Base-by-base conservation (phyloP, 2,888 invertebrate genomes). In the Drosophila nigritarsus region DNA sequence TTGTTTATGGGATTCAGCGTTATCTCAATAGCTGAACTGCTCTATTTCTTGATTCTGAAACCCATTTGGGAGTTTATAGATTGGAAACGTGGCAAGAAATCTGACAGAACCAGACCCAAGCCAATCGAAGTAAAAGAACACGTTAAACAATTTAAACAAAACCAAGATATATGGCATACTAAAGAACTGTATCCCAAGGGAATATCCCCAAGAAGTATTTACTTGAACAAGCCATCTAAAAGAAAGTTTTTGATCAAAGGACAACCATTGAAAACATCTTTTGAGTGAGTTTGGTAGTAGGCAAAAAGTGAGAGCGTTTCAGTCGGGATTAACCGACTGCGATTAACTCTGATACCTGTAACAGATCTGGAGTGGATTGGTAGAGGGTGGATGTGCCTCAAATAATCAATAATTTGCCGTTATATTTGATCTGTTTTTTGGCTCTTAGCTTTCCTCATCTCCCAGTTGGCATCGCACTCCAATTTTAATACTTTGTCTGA, bases 1-100 rank as follows among this genome's bases (percentile, higher is more conserved):
- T 94, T 97, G 0, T 97, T 97, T 91, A 81, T 91, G 91, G 97
- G 97, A 0, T 97, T 97, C 91, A 97, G 97, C 89, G 95, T 97
- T 83, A 94, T 97, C 90, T 97, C 97, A 62, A 94, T 95, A 0
- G 95, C 96, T 32, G 97, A 97, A 93, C 94, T 97, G 24, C 58
- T 96, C 2, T 97, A 97, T 92, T 97, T 95, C 85, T 73, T 95
- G 18, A 94, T 95, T 0, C 87, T 97, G 30, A 94, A 95, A 71
- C 93, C 95, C 2, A 50, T 90, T 20, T 73, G 68, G 3, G 87
- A 91, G 34, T 71, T 90, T 9, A 53, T 92, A 94, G 83, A 54
- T 0, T 85, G 85, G 85, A 75, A 83, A 34, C 63, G 76, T 3
- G 56, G 62, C 2, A 18, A 51, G 0, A 27, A 42, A 1, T 34